Conservation (phyloP, 2,888 invertebrate genomes). For the Camptogramma bilineatum region DNA sequence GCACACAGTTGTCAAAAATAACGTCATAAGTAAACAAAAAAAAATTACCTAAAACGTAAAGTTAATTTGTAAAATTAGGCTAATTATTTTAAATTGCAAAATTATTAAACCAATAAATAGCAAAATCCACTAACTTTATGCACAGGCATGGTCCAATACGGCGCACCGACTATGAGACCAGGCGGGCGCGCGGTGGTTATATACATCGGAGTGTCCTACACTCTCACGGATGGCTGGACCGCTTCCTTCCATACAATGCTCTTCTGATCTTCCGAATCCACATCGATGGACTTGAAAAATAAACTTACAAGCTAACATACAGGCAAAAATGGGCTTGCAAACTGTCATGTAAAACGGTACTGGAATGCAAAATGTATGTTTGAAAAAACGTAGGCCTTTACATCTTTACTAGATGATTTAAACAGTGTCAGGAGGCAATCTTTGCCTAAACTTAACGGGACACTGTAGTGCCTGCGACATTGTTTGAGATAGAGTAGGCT, state of each 20-base stretch:
- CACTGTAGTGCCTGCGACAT: too few species aligned
- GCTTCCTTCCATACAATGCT: slow-evolving; percentile 59
- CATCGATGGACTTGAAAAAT: too few species aligned
- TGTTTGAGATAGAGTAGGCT: too few species aligned
- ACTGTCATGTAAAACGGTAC: too few species aligned
- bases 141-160: slow-evolving; percentile 29
- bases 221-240: slow-evolving; percentile 67
- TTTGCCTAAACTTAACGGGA: too few species aligned
- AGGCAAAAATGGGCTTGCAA: too few species aligned
- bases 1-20: not conserved
- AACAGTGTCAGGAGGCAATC: too few species aligned
- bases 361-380: too few species aligned
- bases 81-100: slow-evolving; percentile 19
- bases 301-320: too few species aligned
- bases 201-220: slow-evolving; percentile 72
- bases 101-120: not conserved
- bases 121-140: slow-evolving; percentile 25
- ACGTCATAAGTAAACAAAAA: slow-evolving; percentile 8
- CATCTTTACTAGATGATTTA: too few species aligned
- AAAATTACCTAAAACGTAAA: not conserved
- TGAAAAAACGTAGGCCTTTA: too few species aligned
- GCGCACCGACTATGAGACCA: slow-evolving; percentile 21
- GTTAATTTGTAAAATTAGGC: not conserved
- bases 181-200: slow-evolving; percentile 51
- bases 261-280: too few species aligned